Evolutionary conservation across 1,140 invertebrate species (phyloP).

Genomic region (Diorhabda carinulata): DNA sequence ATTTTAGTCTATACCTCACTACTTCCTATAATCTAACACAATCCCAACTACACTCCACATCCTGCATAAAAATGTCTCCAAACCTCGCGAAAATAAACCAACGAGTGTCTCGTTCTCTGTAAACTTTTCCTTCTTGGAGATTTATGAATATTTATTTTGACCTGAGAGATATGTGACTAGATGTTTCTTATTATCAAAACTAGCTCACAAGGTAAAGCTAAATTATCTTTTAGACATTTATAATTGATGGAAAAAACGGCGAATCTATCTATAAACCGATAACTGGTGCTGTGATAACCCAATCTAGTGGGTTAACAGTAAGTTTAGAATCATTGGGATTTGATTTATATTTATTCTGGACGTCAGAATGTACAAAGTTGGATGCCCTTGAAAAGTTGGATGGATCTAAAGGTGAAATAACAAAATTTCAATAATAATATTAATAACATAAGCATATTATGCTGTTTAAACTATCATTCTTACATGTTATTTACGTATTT

Average conservation of each 20-base stretch:
- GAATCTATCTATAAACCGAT: slow-evolving; percentile 60
- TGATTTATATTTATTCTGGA: slow-evolving; percentile 75
- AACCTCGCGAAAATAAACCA: too few relatives aligned
- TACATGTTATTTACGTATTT: too few relatives aligned
- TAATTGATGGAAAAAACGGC: slow-evolving; percentile 68
- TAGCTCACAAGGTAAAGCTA: neutral
- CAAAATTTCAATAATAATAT: slow-evolving; percentile 13
- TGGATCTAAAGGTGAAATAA: slow-evolving; percentile 20
- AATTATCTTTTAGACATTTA: slow-evolving; percentile 46
- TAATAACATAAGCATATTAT: neutral
- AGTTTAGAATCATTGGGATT: slow-evolving; percentile 62
- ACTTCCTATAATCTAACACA: too few relatives aligned
- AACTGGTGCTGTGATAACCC: slow-evolving; percentile 60
- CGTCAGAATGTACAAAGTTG: slow-evolving; percentile 58
- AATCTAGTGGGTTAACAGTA: slow-evolving; percentile 63
- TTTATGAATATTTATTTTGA: too few relatives aligned
- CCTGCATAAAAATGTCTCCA: too few relatives aligned
- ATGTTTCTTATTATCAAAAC: too few relatives aligned
- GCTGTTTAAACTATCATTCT: too few relatives aligned
- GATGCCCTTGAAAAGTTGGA: slow-evolving; percentile 44
- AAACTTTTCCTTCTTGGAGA: too few relatives aligned
- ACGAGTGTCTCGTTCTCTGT: too few relatives aligned
- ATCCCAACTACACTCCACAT: too few relatives aligned
- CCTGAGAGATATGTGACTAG: too few relatives aligned
- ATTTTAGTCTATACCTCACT: too few relatives aligned